Percentiles rank a stretch among this genome's conserved stretches.
These are phyloP conservation scores for Gavia stellata DNA, from an alignment of 2,113 vertebrate species.

Conservation along the genomic window DNA sequence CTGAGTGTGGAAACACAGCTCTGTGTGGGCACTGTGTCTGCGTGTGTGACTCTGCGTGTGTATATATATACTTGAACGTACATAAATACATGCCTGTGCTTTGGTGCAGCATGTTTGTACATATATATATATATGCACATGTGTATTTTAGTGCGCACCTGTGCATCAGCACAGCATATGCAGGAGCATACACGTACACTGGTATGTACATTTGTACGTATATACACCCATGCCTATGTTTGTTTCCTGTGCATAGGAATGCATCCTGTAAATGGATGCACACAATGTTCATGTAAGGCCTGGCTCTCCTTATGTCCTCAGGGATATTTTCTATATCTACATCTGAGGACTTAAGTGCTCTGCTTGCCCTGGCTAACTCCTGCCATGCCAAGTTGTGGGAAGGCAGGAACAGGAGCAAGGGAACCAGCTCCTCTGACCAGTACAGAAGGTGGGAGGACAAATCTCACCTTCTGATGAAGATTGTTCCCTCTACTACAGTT, in stretches of 20 bases:
- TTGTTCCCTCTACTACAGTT: fast-evolving
- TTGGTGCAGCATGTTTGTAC: fast-evolving
- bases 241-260: background rate
- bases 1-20: fast-evolving
- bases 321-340: background rate
- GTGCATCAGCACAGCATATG: background rate
- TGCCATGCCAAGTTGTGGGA: fast-evolving
- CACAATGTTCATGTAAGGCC: fast-evolving
- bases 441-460: background rate
- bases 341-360: fast-evolving
- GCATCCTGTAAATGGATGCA: fast-evolving
- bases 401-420: background rate
- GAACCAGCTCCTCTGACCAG: too few relatives aligned
- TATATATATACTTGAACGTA: too few relatives aligned
- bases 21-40: background rate
- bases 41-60: fast-evolving
- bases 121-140: fast-evolving
- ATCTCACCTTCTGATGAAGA: background rate
- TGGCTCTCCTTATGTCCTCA: too few relatives aligned
- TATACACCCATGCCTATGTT: fast-evolving
- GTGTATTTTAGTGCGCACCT: fast-evolving
- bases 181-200: fast-evolving
- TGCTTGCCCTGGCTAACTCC: fast-evolving
- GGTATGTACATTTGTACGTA: fast-evolving
- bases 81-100: fast-evolving